Evolutionary conservation across 1,140 invertebrate species (phyloP), one percentile per base, ranked within the genome.

Genomic region (Vanessa atalanta): DNA sequence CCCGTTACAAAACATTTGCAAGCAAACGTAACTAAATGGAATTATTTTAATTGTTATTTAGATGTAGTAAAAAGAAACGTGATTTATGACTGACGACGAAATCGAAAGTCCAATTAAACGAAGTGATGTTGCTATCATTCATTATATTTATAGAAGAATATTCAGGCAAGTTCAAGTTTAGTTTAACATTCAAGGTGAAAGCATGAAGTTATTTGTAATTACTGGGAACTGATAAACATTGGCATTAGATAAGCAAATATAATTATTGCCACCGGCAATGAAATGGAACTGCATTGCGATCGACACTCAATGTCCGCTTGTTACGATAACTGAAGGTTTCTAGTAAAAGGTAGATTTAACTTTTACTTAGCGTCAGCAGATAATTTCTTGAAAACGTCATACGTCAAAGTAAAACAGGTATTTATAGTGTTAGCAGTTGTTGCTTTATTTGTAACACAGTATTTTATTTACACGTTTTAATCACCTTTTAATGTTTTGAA

Each of bases 211-310:
- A 57, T 57, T 57, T 23, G 23, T 57, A 37, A 16, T 37, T 26
- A 57, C 26, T 31, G 20, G 16, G 16, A 51, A 63, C 15, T 70
- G 55, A 63, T 70, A 48, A 57, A 70, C 16, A 70, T 70, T 63
- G 16, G 23, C 47, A 70, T 70, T 61, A 70, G 68, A 70, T 70
- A 63, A 70, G 57, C 47, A 16, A 23, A 11, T 20, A 14, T 65
- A 65, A 47, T 65, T 47, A 65, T 61, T 61, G 14, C 57, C 57
- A 23, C 14, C 57, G 57, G 57, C 31, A n/a, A 61, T 61, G 23
- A 37, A 61, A 61, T 61, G 31, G 57, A 61, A 37, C 23, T 61
- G 57, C 57, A 61, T 37, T 61, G 13, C 57, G 20, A 57, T 57
- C 23, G 50, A 57, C 55, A 57, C 51, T 50, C 13, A 2, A 9